A percentile compares a stretch with the other conserved stretches of the same genome.
Conservation (phyloP, 1,140 invertebrate genomes). For the Lethrus apterus region DNA sequence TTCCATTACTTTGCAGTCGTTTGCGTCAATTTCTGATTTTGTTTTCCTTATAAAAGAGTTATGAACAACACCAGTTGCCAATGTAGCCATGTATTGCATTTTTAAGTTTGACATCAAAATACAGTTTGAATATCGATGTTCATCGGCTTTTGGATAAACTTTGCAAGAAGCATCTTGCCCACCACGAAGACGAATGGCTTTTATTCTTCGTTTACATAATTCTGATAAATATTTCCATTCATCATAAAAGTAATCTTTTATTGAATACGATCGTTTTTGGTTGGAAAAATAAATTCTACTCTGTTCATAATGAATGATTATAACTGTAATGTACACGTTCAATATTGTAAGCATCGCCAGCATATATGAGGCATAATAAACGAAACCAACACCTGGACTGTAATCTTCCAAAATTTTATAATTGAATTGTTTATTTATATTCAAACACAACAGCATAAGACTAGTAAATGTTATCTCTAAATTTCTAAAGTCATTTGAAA, state of each 20-base stretch:
- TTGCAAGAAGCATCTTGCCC: neutral
- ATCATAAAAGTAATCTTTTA: conserved; percentile 1
- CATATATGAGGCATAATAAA: conserved; percentile 1
- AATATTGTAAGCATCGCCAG: conserved; percentile 4
- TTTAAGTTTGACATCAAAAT: neutral
- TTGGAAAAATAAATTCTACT: neutral
- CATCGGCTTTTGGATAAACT: conserved; percentile 6
- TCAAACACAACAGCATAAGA: conserved; percentile 9
- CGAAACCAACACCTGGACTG: neutral
- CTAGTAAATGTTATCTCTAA: conserved; percentile 1
- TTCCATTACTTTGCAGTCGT: neutral
- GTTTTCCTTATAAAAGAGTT: neutral
- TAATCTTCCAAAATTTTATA: neutral
- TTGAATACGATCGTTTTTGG: neutral
- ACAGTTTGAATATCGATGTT: conserved; percentile 6
- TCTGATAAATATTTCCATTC: conserved; percentile 2
- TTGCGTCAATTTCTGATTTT: neutral
- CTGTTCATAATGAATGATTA: conserved; percentile 10
- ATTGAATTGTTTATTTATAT: conserved; percentile 11
- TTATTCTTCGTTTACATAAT: neutral
- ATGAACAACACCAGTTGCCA: neutral
- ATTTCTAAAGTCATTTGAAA: conserved; percentile 5
- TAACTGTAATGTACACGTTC: conserved; percentile 7
- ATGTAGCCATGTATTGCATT: conserved; percentile 1
- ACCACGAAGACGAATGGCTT: neutral